Base-by-base conservation (phyloP, 1,140 invertebrate species). In the Formica selysi region DNA sequence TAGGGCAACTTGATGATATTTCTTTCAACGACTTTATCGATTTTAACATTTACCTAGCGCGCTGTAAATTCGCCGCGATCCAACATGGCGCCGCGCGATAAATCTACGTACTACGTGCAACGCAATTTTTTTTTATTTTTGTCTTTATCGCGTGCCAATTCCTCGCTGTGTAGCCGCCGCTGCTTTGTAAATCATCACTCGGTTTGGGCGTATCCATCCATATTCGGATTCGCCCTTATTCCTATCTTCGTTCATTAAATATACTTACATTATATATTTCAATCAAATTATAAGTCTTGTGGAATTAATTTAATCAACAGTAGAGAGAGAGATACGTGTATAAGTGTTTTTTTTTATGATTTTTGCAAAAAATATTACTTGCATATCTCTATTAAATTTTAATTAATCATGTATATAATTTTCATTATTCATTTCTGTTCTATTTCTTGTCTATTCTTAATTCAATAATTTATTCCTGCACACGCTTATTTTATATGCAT, bases 101-200 rank as follows among this genome's bases (percentile, higher is more conserved):
- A 83, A 83, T 83, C 48, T 51, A 51, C 54, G 26, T 73, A 3
- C 68, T 48, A 83, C 67, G 67, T 41, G 65, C 36, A 44, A 36
- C 22, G 11, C 65, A 10, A 57, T n/a, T 61, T 83, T 71, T 54
- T 54, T 83, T 61, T 61, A 73, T 62, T 83, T 73, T 29, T 48
- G 29, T 73, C 79, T 83, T 83, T 73, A 83, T 73, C 79, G 68
- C 54, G 54, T 73, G 79, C 54, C 79, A 70, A 73, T 81, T 81
- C 19, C 67, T 73, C 67, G 67, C 22, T 41, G 51, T 61, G 29
- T 26, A 32, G 11, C 36, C 48, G 36, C 38, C 32, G 54, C 41
- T 32, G 79, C 54, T 83, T 83, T 73, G 79, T 83, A 83, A 83
- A 83, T 83, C 79, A 83, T 83, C 51, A 65, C 16, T 80, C 36